Evolutionary conservation across 2,113 vertebrate genomes (phyloP), one percentile per base, ranked within the genome.

Genomic region (Microcebus griseorufus): DNA sequence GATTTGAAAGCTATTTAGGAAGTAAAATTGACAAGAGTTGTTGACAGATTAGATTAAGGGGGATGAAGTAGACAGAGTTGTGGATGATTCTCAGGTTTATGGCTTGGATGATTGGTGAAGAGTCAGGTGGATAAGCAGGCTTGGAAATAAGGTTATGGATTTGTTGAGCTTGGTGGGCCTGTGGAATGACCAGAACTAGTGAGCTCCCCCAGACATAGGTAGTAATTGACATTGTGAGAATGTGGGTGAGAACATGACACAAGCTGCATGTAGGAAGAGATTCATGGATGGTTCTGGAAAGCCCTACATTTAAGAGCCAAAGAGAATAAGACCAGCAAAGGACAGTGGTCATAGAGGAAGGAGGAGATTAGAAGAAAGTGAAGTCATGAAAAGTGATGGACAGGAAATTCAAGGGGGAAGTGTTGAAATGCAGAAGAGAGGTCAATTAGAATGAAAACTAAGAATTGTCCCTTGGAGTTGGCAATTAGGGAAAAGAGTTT

Each of bases 1-100:
- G 39, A 87, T 75, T 55, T 67, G 34, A 67, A 91, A 95, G 67
- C 80, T 93, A 86, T 58, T 91, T 65, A 90, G 72, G 39, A 88
- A n/a, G 45, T 85, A 32, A 97, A 94, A 92, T 23, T 48, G 39
- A 23, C 34, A n/a, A 88, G n/a, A 87, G 9, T 27, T 76, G 39
- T 48, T 88, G 75, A 86, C 51, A 9, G 8, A 1, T 91, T 85
- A 80, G 65, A 75, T 90, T 34, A 70, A 87, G 9, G n/a, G 58
- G 22, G 6, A 58, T 86, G 79, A 92, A 70, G 53, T 70, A 51
- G 65, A 12, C 90, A 55, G 72, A 75, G 39, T 14, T 39, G 13
- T 78, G 45, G 67, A 83, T 72, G 29, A 67, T 39, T 86, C 39
- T 90, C 32, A 64, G 39, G 65, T 45, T 88, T 84, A 82, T 95